Base-by-base conservation (phyloP, 2,113 vertebrate species). In the Oryzias celebensis region DNA sequence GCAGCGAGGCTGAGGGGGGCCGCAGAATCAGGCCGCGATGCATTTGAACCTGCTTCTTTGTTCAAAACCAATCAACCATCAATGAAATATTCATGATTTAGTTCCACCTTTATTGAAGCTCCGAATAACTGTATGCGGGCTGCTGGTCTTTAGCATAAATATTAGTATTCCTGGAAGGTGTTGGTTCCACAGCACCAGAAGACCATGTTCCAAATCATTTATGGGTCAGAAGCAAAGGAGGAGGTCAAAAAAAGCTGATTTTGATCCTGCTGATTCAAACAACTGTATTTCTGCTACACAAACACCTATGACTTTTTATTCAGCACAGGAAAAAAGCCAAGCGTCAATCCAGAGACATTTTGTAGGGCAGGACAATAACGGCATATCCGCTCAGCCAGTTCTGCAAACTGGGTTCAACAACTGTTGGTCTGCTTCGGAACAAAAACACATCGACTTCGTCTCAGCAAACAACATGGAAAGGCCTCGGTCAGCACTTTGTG, bases 391-490 rank as follows among this genome's bases (percentile, higher is more conserved):
- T 36, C 36, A 36, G 31, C 73, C 77, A 47, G 48, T 63, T 18
- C 59, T 61, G 71, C 54, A 68, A 73, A 74, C 64, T 50, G 54
- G 5, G 3, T 73, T 88, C 85, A 66, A 85, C 87, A 80, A 7
- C 51, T 72, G 77, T 75, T 83, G 85, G 80, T 14, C 17, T 41
- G 16, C 49, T 66, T 26, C 18, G 23, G 62, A 61, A 73, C 62
- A 22, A 58, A 58, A 78, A 69, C 49, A 22, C 78, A 61, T 50
- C 2, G 70, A 77, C 71, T 49, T 56, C 60, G 60, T 57, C 58
- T 53, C 45, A 42, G 26, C 41, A 58, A 57, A 54, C 42, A 52
- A 53, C 76, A 72, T 62, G 67, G 56, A 65, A 49, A 5, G 31
- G 68, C 5, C 53, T 65, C 64, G 64, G 64, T 80, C 73, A 68